Evolutionary conservation across 2,113 vertebrate species (phyloP).

Genomic region (Jaculus jaculus): DNA sequence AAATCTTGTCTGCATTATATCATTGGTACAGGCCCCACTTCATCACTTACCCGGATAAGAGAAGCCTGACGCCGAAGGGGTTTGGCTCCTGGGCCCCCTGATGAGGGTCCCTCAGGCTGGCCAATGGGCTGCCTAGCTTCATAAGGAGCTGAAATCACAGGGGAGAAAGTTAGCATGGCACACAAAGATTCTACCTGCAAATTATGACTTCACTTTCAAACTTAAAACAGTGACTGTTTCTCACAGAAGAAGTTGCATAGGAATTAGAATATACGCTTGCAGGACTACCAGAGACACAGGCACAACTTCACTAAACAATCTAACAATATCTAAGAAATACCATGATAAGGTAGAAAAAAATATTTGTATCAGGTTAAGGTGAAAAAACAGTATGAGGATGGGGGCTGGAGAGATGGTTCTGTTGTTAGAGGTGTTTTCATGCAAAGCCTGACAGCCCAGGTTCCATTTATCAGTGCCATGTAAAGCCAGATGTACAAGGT

Average conservation of each 20-base stretch:
- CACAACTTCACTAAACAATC: conserved; percentile 31
- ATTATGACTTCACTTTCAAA: conserved; percentile 7
- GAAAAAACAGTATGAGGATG: background rate
- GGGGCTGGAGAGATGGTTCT: background rate
- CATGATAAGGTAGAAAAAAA: conserved; percentile 32
- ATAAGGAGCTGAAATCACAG: conserved; percentile 85
- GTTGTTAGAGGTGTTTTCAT: too few species aligned
- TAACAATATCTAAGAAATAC: conserved; percentile 15
- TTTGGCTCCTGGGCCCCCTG: conserved; percentile 87
- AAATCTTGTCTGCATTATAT: conserved; percentile 17
- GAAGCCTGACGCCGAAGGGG: conserved; percentile 82
- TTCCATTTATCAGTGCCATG: too few species aligned
- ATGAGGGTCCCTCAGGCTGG: conserved; percentile 87
- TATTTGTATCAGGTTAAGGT: background rate
- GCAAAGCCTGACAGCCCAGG: too few species aligned
- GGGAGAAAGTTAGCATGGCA: conserved; percentile 41
- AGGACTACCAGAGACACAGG: background rate
- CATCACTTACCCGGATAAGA: conserved; percentile 86
- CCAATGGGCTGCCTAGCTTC: conserved; percentile 85
- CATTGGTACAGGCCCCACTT: background rate
- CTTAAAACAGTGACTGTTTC: background rate
- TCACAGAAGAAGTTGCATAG: conserved; percentile 16
- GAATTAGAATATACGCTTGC: background rate
- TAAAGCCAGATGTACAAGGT: too few species aligned
- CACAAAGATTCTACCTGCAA: background rate